These are phyloP conservation scores for Heterodera schachtii DNA, from an alignment of 1,140 invertebrate species.

Conservation along the genomic window DNA sequence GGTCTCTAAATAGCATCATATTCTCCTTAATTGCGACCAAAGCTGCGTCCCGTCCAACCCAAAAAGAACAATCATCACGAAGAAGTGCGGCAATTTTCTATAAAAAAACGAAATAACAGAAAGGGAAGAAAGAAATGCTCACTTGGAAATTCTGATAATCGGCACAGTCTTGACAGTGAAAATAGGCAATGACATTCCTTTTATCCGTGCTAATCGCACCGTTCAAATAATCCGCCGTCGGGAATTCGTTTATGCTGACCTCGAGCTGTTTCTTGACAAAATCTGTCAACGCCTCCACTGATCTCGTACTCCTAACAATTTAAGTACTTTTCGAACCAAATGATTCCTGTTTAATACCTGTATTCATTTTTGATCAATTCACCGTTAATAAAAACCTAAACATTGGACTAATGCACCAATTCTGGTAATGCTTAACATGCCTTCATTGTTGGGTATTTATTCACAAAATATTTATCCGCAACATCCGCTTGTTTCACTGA, in stretches of 20 bases:
- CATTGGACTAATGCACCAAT: constrained; percentile 76
- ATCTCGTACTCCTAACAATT: constrained; percentile 53
- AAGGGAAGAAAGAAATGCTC: too few relatives aligned
- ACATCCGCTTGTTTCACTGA: constrained; percentile 87
- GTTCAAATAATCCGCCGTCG: constrained; percentile 46
- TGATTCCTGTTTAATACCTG: constrained; percentile 43
- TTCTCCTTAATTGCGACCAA: constrained; percentile 52
- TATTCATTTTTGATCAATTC: constrained; percentile 64
- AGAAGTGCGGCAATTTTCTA: constrained; percentile 63
- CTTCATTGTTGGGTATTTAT: constrained; percentile 90
- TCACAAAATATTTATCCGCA: constrained; percentile 92
- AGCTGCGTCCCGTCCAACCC: constrained; percentile 49
- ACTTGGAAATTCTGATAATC: constrained; percentile 63
- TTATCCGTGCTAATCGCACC: constrained; percentile 52
- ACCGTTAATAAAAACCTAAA: constrained; percentile 61
- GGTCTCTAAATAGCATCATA: constrained; percentile 56
- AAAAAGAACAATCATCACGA: constrained; percentile 62
- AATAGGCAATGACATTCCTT: constrained; percentile 62
- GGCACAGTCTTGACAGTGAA: constrained; percentile 49
- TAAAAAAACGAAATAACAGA: constrained; percentile 19
- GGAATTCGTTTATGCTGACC: constrained; percentile 60
- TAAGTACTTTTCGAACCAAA: not conserved
- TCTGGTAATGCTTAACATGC: constrained; percentile 74
- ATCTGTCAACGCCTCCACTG: constrained; percentile 61
- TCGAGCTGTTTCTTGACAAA: constrained; percentile 62